phyloP scores from a whole-genome alignment of 2,888 invertebrate genomes.

The Kryphioiulus occultus region DNA sequence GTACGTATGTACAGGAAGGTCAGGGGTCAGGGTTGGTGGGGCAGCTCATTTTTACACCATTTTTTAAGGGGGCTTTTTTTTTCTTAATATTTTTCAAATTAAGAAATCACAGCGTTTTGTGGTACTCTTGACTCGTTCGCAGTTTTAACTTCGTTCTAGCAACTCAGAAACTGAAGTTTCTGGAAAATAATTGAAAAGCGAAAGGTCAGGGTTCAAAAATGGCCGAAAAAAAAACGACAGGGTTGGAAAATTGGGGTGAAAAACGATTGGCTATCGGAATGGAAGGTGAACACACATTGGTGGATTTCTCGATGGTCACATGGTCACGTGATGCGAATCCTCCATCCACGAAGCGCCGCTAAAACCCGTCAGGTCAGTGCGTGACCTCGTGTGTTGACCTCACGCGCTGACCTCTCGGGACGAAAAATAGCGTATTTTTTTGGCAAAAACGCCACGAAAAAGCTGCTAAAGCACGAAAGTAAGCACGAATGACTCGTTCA shows the following conservation, averaged over 20 bases:
- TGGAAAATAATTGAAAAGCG: not conserved
- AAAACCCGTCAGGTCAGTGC: not conserved
- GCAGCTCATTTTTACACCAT: not conserved
- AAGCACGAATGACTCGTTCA: not conserved
- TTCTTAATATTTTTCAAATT: not conserved
- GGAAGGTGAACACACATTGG: slow-evolving; percentile 35
- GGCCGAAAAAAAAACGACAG: not conserved
- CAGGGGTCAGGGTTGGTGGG: not conserved
- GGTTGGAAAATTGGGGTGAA: not conserved
- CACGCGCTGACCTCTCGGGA: not conserved
- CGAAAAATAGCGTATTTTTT: not conserved
- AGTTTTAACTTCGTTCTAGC: not conserved
- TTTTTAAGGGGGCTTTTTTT: not conserved
- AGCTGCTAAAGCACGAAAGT: not conserved
- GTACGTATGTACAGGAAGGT: not conserved
- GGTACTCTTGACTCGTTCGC: not conserved
- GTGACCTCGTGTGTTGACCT: not conserved
- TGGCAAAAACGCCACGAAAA: not conserved
- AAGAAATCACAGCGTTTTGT: not conserved
- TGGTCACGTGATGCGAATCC: not conserved
- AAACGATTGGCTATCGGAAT: not conserved
- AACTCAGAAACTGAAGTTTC: too few species aligned
- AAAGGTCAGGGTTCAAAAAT: not conserved
- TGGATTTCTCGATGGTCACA: slow-evolving; percentile 26
- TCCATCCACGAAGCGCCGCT: not conserved